These are phyloP conservation scores for Parnassius orleans DNA, from an alignment of 2,888 invertebrate species.

Conservation along the genomic window DNA sequence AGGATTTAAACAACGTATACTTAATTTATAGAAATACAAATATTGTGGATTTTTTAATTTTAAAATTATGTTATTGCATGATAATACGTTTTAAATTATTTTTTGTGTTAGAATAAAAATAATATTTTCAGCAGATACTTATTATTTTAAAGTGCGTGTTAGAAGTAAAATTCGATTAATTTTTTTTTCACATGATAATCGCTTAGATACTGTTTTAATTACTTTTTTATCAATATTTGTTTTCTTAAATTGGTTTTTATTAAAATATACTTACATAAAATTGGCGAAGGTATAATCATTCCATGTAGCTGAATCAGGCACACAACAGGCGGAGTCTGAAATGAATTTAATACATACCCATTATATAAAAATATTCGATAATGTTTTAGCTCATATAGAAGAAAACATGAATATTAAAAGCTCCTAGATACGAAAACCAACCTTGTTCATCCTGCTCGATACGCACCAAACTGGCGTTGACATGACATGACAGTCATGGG, in stretches of 20 bases:
- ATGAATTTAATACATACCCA: neutral
- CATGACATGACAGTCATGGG: slow-evolving; percentile 77
- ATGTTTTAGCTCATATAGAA: neutral
- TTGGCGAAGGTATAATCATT: neutral
- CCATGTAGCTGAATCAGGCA: slow-evolving; percentile 5
- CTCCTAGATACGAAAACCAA: slow-evolving; percentile 57
- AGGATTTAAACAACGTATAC: too few species aligned
- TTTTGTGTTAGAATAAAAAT: too few species aligned
- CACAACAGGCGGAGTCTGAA: slow-evolving; percentile 30
- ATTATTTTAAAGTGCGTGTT: too few species aligned
- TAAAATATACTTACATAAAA: slow-evolving; percentile 17
- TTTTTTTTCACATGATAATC: too few species aligned
- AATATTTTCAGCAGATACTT: too few species aligned
- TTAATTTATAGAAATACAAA: too few species aligned
- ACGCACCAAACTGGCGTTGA: slow-evolving; percentile 78
- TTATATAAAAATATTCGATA: neutral
- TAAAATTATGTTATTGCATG: too few species aligned
- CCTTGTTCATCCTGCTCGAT: slow-evolving; percentile 64
- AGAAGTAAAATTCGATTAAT: too few species aligned
- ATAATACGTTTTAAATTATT: too few species aligned
- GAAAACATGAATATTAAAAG: slow-evolving; percentile 33
- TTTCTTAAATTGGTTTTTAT: neutral
- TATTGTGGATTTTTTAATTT: too few species aligned
- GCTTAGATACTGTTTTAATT: too few species aligned
- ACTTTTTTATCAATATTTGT: neutral